A percentile compares a stretch with the other conserved stretches of the same genome.
These are phyloP conservation scores for Petrolisthes manimaculis DNA, from an alignment of 2,888 invertebrate species.

Conservation along the genomic window DNA sequence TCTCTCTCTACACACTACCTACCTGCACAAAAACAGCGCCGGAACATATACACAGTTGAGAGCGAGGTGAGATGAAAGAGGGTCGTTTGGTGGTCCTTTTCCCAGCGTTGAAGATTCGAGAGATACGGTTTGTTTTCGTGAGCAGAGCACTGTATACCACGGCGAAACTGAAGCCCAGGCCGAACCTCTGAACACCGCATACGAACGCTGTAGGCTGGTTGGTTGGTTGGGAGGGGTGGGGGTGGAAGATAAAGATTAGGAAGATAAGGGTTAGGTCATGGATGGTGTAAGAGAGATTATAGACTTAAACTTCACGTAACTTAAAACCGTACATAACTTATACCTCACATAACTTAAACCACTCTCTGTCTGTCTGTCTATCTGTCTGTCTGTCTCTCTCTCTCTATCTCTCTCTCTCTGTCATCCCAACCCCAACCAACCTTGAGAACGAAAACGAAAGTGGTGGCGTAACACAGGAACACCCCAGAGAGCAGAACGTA, in stretches of 20 bases:
- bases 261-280: no score
- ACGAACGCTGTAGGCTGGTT: slow-evolving; percentile 77
- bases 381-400: no score
- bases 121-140: slow-evolving; percentile 78
- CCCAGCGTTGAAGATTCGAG: slow-evolving; percentile 79
- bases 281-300: no score
- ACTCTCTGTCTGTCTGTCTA: no score
- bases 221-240: no score
- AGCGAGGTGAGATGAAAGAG: slow-evolving; percentile 81
- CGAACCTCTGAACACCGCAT: slow-evolving; percentile 78
- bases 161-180: slow-evolving; percentile 80
- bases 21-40: slow-evolving; percentile 68
- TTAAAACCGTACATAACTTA: no score
- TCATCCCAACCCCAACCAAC: no score
- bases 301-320: no score
- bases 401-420: no score
- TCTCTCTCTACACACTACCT: neutral
- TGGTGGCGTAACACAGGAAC: slow-evolving; percentile 79
- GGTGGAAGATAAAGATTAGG: no score
- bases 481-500: slow-evolving; percentile 82
- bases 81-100: slow-evolving; percentile 80
- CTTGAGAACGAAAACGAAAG: slow-evolving; percentile 81
- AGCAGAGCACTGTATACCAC: slow-evolving; percentile 82
- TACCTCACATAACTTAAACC: no score
- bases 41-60: slow-evolving; percentile 80